Conservation (phyloP, 2,113 vertebrate genomes). For the Kobus ellipsiprymnus region DNA sequence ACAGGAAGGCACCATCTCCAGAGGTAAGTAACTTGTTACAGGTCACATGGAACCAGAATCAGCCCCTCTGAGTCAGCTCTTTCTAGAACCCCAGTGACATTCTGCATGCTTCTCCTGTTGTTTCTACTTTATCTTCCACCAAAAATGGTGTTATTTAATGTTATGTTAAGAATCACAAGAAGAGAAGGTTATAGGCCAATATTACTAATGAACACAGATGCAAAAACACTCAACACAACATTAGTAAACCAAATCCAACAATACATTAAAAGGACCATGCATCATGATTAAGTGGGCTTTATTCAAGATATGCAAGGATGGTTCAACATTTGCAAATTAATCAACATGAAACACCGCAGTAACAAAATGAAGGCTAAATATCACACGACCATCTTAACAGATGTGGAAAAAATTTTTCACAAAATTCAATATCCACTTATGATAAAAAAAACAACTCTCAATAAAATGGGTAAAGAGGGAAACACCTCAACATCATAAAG, state of each 20-base stretch:
- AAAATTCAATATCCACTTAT: neutral
- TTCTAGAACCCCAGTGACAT: neutral
- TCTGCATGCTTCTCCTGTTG: neutral
- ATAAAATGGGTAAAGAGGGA: neutral
- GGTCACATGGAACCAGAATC: neutral
- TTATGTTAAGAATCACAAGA: neutral
- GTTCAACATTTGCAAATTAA: neutral
- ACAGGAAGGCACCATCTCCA: neutral
- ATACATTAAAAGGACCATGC: neutral
- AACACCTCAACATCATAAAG: neutral
- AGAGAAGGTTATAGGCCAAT: neutral
- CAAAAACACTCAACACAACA: neutral
- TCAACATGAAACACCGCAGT: neutral
- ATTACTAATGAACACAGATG: neutral
- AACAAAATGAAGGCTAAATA: neutral
- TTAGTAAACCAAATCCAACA: neutral
- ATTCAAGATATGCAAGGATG: neutral
- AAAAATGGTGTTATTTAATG: neutral
- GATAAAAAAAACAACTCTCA: neutral
- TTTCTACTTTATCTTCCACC: neutral
- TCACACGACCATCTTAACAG: neutral
- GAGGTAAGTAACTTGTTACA: neutral
- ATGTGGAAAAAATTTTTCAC: neutral
- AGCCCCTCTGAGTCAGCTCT: neutral
- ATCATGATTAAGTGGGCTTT: neutral